These are phyloP conservation scores for Dinomys branickii DNA, from an alignment of 2,113 vertebrate genomes.

Conservation along the genomic window DNA sequence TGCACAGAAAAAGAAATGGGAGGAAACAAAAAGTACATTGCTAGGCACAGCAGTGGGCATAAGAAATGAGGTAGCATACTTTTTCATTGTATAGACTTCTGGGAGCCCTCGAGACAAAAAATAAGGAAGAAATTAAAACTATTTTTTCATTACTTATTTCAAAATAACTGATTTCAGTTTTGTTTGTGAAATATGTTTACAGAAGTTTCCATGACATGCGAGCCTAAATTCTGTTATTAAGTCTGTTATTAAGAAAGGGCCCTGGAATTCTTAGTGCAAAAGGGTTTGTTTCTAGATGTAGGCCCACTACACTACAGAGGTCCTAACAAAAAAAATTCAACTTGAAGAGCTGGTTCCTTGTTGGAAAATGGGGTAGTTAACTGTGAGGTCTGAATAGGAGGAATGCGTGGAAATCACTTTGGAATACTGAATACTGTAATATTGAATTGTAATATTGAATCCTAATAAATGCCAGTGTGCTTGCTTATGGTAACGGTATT, in stretches of 20 bases:
- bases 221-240: not conserved
- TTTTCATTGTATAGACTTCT: slow-evolving; percentile 18
- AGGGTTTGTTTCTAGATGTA: not conserved
- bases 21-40: not conserved
- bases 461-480: not conserved
- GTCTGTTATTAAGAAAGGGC: not conserved
- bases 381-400: not conserved
- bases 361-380: not conserved
- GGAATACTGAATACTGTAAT: not conserved
- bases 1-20: slow-evolving; percentile 17
- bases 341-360: not conserved
- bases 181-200: not conserved
- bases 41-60: not conserved
- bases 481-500: not conserved
- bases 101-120: slow-evolving; percentile 3
- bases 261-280: not conserved
- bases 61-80: not conserved
- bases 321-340: not conserved
- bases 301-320: not conserved
- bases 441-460: not conserved
- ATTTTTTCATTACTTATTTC: slow-evolving; percentile 30
- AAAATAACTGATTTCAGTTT: slow-evolving; percentile 28
- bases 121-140: slow-evolving; percentile 1
- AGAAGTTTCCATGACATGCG: not conserved
- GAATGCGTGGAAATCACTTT: not conserved